These are phyloP conservation scores for Tachysurus fulvidraco DNA, from an alignment of 2,113 vertebrate species.

Conservation along the genomic window DNA sequence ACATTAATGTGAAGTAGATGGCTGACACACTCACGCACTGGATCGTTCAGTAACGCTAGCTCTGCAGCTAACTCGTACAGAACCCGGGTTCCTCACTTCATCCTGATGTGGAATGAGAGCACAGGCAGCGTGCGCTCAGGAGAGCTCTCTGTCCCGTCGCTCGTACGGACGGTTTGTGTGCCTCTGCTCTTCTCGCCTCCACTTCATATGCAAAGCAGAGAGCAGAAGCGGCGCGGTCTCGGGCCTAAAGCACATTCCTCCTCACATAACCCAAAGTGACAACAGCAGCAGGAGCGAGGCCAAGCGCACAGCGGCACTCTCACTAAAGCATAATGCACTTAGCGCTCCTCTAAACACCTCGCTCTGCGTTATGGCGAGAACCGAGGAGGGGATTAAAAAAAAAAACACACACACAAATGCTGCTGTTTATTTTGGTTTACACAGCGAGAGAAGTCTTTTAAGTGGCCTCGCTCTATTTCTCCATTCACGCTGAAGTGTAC, in stretches of 20 bases:
- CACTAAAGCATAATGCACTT: slow-evolving; percentile 76
- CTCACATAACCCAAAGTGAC: slow-evolving; percentile 78
- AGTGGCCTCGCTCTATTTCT: slow-evolving; percentile 49
- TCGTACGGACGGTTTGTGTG: slow-evolving; percentile 38
- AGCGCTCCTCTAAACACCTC: slow-evolving; percentile 73
- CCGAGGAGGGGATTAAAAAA: slow-evolving; percentile 68
- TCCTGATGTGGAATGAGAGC: slow-evolving; percentile 14
- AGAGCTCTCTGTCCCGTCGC: slow-evolving; percentile 30
- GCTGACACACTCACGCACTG: background rate
- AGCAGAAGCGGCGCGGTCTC: slow-evolving; percentile 63
- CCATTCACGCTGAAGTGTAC: slow-evolving; percentile 13
- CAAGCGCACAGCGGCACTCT: slow-evolving; percentile 69
- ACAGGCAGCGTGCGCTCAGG: background rate
- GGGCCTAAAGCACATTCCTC: slow-evolving; percentile 74
- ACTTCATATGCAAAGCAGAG: slow-evolving; percentile 78
- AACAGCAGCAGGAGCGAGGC: slow-evolving; percentile 72
- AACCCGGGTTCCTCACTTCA: slow-evolving; percentile 2
- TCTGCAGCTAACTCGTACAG: background rate
- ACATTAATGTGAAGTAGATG: background rate
- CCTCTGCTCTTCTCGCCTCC: slow-evolving; percentile 67
- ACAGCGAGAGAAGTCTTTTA: slow-evolving; percentile 69
- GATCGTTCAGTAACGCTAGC: background rate
- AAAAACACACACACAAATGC: slow-evolving; percentile 59
- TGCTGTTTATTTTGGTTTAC: slow-evolving; percentile 72
- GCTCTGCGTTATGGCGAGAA: slow-evolving; percentile 70